phyloP scores from a whole-genome alignment of 2,797 vertebrate species.

The Hypotaenidia philippensis region DNA sequence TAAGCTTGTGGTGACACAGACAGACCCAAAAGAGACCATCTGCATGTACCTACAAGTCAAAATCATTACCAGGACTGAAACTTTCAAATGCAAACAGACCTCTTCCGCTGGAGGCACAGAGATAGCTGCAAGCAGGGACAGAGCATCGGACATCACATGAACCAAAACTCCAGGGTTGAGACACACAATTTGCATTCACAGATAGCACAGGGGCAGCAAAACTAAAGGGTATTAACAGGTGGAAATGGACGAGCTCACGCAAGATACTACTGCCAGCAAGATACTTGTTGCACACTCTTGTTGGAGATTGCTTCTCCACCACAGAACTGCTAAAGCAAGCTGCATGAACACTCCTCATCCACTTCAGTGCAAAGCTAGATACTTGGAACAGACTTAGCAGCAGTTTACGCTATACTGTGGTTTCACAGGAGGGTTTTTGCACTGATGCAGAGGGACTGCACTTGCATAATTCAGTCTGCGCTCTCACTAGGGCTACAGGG shows the following conservation, averaged over 20 bases:
- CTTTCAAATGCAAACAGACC: background rate
- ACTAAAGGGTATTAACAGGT: background rate
- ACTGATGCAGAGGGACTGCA: background rate
- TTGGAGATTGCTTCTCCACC: background rate
- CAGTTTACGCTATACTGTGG: background rate
- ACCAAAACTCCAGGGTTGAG: background rate
- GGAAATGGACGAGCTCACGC: background rate
- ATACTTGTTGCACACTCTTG: background rate
- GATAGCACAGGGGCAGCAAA: background rate
- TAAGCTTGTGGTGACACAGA: background rate
- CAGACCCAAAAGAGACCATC: background rate
- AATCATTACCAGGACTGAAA: background rate
- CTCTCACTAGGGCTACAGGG: background rate
- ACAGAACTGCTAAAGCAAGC: background rate
- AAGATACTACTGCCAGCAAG: background rate
- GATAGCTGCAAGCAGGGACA: background rate
- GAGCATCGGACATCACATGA: background rate
- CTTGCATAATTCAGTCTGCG: background rate
- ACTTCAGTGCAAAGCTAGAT: background rate
- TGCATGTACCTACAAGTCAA: background rate
- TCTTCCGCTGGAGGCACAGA: background rate
- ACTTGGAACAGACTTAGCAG: background rate
- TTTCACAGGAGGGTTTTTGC: background rate
- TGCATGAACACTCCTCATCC: background rate
- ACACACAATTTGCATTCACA: background rate